Conservation (phyloP, 2,888 invertebrate genomes). For the Leptura quadrifasciata region DNA sequence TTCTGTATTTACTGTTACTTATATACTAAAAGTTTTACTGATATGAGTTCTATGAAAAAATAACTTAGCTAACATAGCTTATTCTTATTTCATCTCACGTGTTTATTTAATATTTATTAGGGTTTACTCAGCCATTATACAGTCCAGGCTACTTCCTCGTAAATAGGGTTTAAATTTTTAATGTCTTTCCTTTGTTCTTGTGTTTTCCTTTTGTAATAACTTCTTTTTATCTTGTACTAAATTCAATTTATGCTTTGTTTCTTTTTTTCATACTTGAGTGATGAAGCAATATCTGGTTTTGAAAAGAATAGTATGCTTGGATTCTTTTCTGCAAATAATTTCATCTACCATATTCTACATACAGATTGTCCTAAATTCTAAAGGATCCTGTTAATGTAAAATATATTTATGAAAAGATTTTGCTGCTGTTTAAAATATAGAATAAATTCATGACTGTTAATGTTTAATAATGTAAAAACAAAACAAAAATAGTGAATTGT, state of each 20-base stretch:
- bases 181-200: background rate
- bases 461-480: no score
- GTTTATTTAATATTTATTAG: background rate
- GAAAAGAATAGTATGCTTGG: background rate
- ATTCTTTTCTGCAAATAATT: background rate
- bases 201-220: background rate
- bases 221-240: background rate
- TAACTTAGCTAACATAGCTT: background rate
- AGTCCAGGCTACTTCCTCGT: background rate
- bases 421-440: no score
- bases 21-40: no score
- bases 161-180: background rate
- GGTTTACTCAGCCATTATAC: background rate
- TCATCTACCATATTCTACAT: background rate
- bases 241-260: background rate
- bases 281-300: background rate
- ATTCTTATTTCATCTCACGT: background rate
- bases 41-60: background rate
- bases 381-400: no score
- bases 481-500: no score
- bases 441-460: no score
- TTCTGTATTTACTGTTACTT: no score
- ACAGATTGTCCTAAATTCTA: no score
- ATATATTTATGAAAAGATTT: no score
- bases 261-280: background rate